Evolutionary conservation across 2,797 vertebrate species (phyloP), one percentile per base, ranked within the genome.

Genomic region (Galagoides demidoff): DNA sequence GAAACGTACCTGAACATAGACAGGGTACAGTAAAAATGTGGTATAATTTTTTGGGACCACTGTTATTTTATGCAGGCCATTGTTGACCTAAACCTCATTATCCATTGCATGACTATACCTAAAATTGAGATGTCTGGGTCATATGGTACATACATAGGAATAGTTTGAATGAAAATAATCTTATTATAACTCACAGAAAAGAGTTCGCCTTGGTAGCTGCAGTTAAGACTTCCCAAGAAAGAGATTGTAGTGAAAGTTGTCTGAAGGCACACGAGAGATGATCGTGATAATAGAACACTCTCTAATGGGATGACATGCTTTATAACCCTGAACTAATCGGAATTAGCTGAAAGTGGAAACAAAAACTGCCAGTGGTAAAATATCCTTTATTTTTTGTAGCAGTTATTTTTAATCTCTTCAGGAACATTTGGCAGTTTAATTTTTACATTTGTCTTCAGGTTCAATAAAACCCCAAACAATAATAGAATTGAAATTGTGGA

Each of bases 281-380:
- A n/a, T 55, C 3, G 0, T 27, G 95, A 70, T 90, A 85, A 78
- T 68, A 79, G 97, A 82, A 45, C 64, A 29, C 82, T 93, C 64
- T 25, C 37, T 93, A 93, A 95, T 61, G n/a, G 89, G 85, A 90
- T 90, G 97, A 96, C 93, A 89, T 96, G 96, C 96, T 96, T 97
- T 96, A 94, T 85, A 96, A 92, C 95, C 94, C 97, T 77, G 94
- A 97, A 97, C 97, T 96, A 96, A 98, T 97, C 20, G 61, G 89
- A 96, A 95, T 97, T 97, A 97, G 87, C 79, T 81, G 83, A 89
- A 97, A 94, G 89, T 95, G 93, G 97, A 94, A 92, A 95, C 87
- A 63, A 94, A 94, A 89, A 49, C 90, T 88, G 74, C 66, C 66
- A 90, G 95, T 85, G 96, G 79, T 88, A 82, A 93, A 81, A 34